Percentiles rank a stretch among this genome's conserved stretches.
Conservation (phyloP, 2,113 vertebrate genomes). For the Oncorhynchus keta region DNA sequence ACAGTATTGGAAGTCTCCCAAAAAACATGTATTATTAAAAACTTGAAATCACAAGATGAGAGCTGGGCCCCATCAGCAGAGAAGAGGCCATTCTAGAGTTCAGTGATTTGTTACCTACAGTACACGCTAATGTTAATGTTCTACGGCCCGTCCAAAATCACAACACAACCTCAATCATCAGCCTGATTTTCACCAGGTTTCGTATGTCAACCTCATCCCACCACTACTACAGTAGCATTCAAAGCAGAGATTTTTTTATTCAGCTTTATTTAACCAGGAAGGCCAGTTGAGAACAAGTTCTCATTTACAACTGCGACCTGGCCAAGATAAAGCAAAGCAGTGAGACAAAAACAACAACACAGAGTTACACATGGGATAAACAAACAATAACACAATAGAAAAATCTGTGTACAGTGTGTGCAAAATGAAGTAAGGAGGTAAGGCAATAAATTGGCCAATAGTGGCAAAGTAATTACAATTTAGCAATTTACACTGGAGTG, state of each 20-base stretch:
- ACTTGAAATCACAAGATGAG: conserved; percentile 23
- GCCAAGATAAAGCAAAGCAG: too few species aligned
- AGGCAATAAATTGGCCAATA: too few species aligned
- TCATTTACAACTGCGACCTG: too few species aligned
- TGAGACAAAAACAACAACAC: too few species aligned
- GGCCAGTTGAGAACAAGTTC: too few species aligned
- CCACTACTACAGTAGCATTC: conserved; percentile 4
- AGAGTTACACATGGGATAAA: too few species aligned
- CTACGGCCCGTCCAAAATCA: conserved; percentile 21
- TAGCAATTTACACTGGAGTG: too few species aligned
- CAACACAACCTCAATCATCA: conserved; percentile 3
- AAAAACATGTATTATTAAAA: conserved; percentile 36
- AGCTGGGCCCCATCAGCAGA: neutral
- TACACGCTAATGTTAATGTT: conserved; percentile 31
- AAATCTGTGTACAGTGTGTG: too few species aligned
- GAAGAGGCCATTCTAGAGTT: conserved; percentile 15
- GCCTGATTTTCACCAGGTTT: neutral
- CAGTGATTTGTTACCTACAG: conserved; percentile 29
- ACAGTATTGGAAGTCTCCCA: conserved; percentile 36
- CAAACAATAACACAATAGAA: too few species aligned
- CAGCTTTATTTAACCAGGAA: too few species aligned
- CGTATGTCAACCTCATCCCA: neutral
- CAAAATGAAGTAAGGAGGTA: too few species aligned
- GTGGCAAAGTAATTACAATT: too few species aligned
- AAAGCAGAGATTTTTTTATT: conserved; percentile 4